A percentile compares a stretch with the other conserved stretches of the same genome.
phyloP scores from a whole-genome alignment of 2,888 invertebrate genomes.

The Allygus modestus region DNA sequence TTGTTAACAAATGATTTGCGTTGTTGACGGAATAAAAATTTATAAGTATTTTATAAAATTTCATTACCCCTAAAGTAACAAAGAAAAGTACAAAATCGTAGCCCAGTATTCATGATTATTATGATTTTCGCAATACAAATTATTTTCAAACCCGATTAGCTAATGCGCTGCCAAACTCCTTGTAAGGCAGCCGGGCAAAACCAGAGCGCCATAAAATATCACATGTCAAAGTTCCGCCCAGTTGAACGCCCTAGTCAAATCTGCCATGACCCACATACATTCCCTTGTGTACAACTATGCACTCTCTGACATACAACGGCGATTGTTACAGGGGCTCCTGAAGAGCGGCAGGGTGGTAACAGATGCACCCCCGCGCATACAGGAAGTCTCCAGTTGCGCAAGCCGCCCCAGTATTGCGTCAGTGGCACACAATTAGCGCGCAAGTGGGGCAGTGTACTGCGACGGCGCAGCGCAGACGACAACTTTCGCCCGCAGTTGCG shows the following conservation, averaged over 20 bases:
- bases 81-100: too few species aligned
- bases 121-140: neutral
- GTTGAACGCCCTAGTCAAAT: slow-evolving; percentile 11
- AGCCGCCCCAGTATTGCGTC: slow-evolving; percentile 54
- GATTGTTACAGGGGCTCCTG: neutral
- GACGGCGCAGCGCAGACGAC: slow-evolving; percentile 60
- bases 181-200: slow-evolving; percentile 22
- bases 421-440: slow-evolving; percentile 41
- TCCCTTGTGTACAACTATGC: neutral
- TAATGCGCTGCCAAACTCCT: slow-evolving; percentile 17
- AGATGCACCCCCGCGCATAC: slow-evolving; percentile 50
- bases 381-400: slow-evolving; percentile 53
- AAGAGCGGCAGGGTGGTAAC: neutral
- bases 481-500: slow-evolving; percentile 58
- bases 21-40: too few species aligned
- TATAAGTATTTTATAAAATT: too few species aligned
- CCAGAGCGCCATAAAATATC: slow-evolving; percentile 14
- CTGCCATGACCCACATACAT: neutral
- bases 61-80: too few species aligned
- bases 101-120: neutral
- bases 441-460: slow-evolving; percentile 62
- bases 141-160: slow-evolving; percentile 4
- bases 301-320: neutral
- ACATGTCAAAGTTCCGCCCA: slow-evolving; percentile 32
- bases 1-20: too few species aligned